phyloP scores from a whole-genome alignment of 2,113 vertebrate genomes.

The Callocephalon fimbriatum region DNA sequence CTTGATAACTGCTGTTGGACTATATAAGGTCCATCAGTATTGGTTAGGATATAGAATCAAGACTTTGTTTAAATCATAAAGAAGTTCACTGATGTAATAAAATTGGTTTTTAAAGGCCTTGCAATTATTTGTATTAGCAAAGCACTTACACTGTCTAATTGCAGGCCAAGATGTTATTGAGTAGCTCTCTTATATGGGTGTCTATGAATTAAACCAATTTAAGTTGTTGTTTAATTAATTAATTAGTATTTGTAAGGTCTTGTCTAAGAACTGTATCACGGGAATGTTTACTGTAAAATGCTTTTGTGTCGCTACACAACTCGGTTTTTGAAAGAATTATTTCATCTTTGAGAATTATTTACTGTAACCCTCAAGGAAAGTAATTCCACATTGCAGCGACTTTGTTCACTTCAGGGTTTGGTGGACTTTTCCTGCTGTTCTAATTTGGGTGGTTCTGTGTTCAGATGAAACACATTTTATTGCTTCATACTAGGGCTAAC shows the following conservation, averaged over 20 bases:
- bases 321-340: background rate
- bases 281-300: slow-evolving; percentile 5
- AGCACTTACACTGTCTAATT: background rate
- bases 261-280: background rate
- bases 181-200: background rate
- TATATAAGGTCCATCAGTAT: background rate
- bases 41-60: background rate
- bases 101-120: background rate
- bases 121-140: background rate
- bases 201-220: background rate
- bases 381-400: slow-evolving; percentile 34
- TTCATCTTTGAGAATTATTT: slow-evolving; percentile 14
- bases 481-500: slow-evolving; percentile 21
- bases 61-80: background rate
- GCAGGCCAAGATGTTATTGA: background rate
- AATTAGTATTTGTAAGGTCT: background rate
- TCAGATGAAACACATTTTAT: slow-evolving; percentile 40
- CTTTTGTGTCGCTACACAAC: background rate
- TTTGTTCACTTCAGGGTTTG: slow-evolving; percentile 15
- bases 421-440: slow-evolving; percentile 18
- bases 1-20: background rate
- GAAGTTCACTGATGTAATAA: background rate
- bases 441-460: slow-evolving; percentile 26
- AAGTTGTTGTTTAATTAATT: background rate
- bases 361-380: slow-evolving; percentile 38